These are phyloP conservation scores for Salvelinus namaycush DNA, from an alignment of 2,113 vertebrate species.

Conservation along the genomic window DNA sequence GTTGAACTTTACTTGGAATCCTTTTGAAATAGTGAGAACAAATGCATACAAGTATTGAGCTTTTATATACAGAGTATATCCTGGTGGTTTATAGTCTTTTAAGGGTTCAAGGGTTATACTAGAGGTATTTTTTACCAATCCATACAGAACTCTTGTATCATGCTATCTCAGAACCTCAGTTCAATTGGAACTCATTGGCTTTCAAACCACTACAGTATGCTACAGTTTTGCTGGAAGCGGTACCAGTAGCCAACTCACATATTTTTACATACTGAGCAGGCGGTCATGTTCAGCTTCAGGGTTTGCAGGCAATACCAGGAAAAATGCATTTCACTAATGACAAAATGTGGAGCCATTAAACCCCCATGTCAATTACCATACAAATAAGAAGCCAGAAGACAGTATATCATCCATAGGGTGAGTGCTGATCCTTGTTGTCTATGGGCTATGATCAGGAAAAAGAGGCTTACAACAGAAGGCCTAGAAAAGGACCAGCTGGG, in stretches of 20 bases:
- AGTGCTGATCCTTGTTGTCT: neutral
- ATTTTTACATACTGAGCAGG: conserved; percentile 7
- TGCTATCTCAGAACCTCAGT: neutral
- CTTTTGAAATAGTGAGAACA: no score
- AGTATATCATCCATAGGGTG: neutral
- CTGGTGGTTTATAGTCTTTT: no score
- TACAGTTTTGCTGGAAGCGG: neutral
- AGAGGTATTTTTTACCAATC: no score
- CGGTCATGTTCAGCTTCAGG: conserved; percentile 11
- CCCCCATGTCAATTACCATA: conserved; percentile 6
- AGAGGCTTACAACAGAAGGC: neutral
- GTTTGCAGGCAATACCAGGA: conserved; percentile 10
- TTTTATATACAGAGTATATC: no score
- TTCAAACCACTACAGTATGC: conserved; percentile 9
- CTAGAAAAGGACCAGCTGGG: neutral
- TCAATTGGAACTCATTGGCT: conserved; percentile 8
- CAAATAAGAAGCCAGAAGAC: conserved; percentile 6
- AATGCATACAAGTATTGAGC: no score
- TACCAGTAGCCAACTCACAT: neutral
- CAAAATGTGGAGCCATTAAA: conserved; percentile 15
- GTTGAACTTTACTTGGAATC: no score
- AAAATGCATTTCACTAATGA: conserved; percentile 41
- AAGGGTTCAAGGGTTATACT: no score
- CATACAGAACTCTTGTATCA: no score
- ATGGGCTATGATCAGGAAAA: no score